phyloP scores from a whole-genome alignment of 2,888 invertebrate species.

The Drosophila paracracens region DNA sequence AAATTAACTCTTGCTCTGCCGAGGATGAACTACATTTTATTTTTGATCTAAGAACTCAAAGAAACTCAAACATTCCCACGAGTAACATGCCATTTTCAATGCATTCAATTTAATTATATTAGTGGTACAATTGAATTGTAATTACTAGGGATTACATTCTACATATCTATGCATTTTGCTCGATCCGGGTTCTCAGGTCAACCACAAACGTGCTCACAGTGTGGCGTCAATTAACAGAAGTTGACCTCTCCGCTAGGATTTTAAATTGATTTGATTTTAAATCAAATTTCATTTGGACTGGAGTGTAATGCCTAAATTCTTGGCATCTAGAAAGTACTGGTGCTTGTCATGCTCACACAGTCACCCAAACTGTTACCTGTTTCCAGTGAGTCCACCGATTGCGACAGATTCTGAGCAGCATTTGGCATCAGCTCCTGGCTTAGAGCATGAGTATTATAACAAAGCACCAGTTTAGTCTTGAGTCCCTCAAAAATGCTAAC shows the following conservation, averaged over 20 bases:
- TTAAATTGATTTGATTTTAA: neutral
- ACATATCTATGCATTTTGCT: neutral
- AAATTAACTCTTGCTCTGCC: neutral
- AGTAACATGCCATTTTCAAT: neutral
- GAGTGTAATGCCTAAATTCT: slow-evolving; percentile 21
- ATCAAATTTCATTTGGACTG: neutral
- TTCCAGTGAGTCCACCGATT: slow-evolving; percentile 63
- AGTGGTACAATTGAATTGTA: neutral
- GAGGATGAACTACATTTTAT: neutral
- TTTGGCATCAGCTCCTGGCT: slow-evolving; percentile 53
- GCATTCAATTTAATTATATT: neutral
- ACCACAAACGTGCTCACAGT: neutral
- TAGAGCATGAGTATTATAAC: slow-evolving; percentile 78
- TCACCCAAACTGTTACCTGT: slow-evolving; percentile 47
- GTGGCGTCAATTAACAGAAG: neutral
- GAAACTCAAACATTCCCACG: neutral
- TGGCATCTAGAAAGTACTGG: slow-evolving; percentile 53
- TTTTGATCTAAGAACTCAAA: neutral
- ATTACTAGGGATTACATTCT: neutral
- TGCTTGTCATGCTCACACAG: slow-evolving; percentile 68
- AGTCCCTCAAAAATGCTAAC: slow-evolving; percentile 91
- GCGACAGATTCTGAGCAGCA: slow-evolving; percentile 30
- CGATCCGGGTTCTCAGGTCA: neutral
- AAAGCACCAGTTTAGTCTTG: slow-evolving; percentile 74
- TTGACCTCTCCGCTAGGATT: neutral